phyloP scores from a whole-genome alignment of 1,140 invertebrate species.

The Trichonephila clavipes region DNA sequence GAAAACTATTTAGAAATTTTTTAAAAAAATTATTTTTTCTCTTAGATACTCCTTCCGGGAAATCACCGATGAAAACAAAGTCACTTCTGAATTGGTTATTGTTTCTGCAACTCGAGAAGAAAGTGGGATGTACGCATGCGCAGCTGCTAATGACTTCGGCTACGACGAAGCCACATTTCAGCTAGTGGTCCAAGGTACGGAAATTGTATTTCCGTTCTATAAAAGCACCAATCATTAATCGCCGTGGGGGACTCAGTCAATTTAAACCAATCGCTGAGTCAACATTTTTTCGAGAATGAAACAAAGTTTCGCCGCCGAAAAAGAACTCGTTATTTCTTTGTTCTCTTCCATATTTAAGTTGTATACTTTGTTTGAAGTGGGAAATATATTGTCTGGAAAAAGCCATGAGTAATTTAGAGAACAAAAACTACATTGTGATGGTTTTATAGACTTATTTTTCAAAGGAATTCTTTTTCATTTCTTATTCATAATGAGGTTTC shows the following conservation, averaged over 20 bases:
- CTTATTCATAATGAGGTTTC: too few relatives aligned
- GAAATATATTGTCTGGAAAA: too few relatives aligned
- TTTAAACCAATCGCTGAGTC: not conserved
- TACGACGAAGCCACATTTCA: slow-evolving; percentile 81
- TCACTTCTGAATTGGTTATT: slow-evolving; percentile 79
- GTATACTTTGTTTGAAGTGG: too few relatives aligned
- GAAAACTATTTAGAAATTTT: not conserved
- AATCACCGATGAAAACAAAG: slow-evolving; percentile 44
- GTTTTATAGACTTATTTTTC: too few relatives aligned
- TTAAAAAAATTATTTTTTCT: not conserved
- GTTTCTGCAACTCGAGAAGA: slow-evolving; percentile 80
- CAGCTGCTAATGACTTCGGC: slow-evolving; percentile 81
- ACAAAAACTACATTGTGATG: too few relatives aligned
- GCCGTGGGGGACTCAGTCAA: not conserved
- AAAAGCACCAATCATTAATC: slow-evolving; percentile 22
- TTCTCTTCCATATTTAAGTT: not conserved
- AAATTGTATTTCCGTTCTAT: slow-evolving; percentile 50
- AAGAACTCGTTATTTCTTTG: not conserved
- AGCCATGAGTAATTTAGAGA: too few relatives aligned
- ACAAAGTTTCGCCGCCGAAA: not conserved
- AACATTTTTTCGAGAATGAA: not conserved
- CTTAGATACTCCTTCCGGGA: slow-evolving; percentile 59
- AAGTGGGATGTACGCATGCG: slow-evolving; percentile 82
- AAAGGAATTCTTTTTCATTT: too few relatives aligned
- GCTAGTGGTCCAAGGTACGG: slow-evolving; percentile 82